Conservation (phyloP, 2,888 invertebrate genomes). For the Tinea trinotella region DNA sequence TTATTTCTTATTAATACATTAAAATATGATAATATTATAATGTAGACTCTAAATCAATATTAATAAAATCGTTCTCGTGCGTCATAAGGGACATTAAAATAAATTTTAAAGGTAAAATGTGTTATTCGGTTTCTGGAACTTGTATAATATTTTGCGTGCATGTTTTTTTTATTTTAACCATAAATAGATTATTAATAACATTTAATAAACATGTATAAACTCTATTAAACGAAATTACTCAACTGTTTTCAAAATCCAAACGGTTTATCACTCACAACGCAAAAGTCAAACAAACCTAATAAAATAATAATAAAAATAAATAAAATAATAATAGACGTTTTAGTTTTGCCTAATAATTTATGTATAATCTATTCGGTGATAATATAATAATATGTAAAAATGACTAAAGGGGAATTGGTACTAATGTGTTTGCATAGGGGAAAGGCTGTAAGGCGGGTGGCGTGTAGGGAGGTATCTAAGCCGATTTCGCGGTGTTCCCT, state of each 20-base stretch:
- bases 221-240: too few relatives aligned
- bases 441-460: constrained; percentile 16
- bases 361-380: not conserved
- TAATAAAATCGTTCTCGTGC: constrained; percentile 20
- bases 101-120: too few relatives aligned
- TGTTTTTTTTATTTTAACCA: too few relatives aligned
- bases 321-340: not conserved
- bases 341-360: not conserved
- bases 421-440: constrained; percentile 25
- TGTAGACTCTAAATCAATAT: too few relatives aligned
- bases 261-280: too few relatives aligned
- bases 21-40: too few relatives aligned
- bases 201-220: too few relatives aligned
- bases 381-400: constrained; percentile 19
- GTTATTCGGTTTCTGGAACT: too few relatives aligned
- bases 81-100: constrained; percentile 20
- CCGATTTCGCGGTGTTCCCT: constrained; percentile 23
- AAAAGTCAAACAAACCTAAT: not conserved
- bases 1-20: too few relatives aligned
- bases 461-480: constrained; percentile 22
- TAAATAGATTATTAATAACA: too few relatives aligned
- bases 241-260: too few relatives aligned
- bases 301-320: not conserved
- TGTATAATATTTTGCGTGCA: too few relatives aligned
- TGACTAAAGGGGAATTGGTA: constrained; percentile 24